Evolutionary conservation across 1,140 invertebrate species (phyloP), one percentile per base, ranked within the genome.

Genomic region (Drosophila tsacasi): DNA sequence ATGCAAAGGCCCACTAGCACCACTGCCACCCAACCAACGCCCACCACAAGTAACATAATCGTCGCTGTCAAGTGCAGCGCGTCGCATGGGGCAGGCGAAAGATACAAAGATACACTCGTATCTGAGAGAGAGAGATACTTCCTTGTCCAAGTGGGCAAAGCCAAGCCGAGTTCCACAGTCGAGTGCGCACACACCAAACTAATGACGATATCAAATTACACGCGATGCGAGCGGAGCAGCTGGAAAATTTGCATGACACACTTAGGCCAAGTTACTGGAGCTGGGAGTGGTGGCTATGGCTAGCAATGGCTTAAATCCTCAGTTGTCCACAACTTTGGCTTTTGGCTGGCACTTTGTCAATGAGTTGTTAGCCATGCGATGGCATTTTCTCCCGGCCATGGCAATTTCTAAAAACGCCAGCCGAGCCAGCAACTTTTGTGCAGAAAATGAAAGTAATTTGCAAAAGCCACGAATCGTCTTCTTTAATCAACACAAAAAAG

Each of bases 131-230:
- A 79, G 63, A 71, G 54, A 57, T 83, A 87, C 84, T 87, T 87
- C 84, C 84, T 87, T 83, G 81, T 87, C 81, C 83, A 65, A 85
- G 82, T 76, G 76, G 62, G 62, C 50, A 52, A 46, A 40, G 61
- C 49, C 32, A 37, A 57, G 54, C 79, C 63, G 58, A 52, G 46
- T 42, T 64, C 60, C 83, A 86, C 83, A 86, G 76, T 83, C 84
- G 84, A 87, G 84, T 87, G 84, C 83, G 77, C 83, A 79, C 67
- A 79, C 77, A 81, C 72, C 58, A 89, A 89, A 77, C 84, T 87
- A 89, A 87, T 87, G 83, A 89, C 84, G 83, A 87, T 89, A 87
- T 87, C 83, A 87, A 89, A 81, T 87, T 87, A 89, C 80, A 74
- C 49, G 52, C 54, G 23, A 37, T 44, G 61, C 47, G n/a, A 58